These are phyloP conservation scores for Metellina segmentata DNA, from an alignment of 2,888 invertebrate species.

Conservation along the genomic window DNA sequence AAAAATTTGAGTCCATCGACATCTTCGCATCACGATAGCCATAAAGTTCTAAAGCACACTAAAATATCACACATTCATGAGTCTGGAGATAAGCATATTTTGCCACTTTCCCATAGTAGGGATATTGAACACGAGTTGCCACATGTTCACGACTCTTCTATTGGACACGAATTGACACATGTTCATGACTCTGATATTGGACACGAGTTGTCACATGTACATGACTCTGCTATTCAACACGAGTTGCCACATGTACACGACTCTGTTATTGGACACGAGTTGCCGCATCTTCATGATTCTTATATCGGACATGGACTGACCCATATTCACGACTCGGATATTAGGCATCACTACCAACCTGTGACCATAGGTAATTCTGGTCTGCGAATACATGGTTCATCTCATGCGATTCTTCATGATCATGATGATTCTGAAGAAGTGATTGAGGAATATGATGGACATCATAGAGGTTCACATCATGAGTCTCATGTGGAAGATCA, in stretches of 20 bases:
- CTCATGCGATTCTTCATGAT: neutral
- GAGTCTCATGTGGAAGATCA: neutral
- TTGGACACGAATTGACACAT: neutral
- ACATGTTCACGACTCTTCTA: neutral
- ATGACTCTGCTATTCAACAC: neutral
- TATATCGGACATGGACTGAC: neutral
- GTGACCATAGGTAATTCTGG: conserved; percentile 2
- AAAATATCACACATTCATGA: conserved; percentile 10
- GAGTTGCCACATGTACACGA: neutral
- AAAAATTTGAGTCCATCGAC: conserved; percentile 23
- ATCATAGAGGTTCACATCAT: neutral
- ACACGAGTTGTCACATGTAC: neutral
- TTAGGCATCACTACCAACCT: neutral
- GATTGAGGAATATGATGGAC: neutral
- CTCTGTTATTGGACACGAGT: neutral
- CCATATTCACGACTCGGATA: conserved; percentile 3
- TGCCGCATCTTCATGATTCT: neutral
- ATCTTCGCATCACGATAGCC: neutral
- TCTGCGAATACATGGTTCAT: neutral
- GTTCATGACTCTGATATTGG: neutral
- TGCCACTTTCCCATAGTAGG: conserved; percentile 7
- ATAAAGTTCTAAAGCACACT: neutral
- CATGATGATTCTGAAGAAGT: conserved; percentile 5
- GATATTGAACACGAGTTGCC: conserved; percentile 13
- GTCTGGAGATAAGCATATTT: neutral